Percentiles rank a stretch among this genome's conserved stretches.
phyloP scores from a whole-genome alignment of 2,113 vertebrate species.

The Bujurquina vittata region DNA sequence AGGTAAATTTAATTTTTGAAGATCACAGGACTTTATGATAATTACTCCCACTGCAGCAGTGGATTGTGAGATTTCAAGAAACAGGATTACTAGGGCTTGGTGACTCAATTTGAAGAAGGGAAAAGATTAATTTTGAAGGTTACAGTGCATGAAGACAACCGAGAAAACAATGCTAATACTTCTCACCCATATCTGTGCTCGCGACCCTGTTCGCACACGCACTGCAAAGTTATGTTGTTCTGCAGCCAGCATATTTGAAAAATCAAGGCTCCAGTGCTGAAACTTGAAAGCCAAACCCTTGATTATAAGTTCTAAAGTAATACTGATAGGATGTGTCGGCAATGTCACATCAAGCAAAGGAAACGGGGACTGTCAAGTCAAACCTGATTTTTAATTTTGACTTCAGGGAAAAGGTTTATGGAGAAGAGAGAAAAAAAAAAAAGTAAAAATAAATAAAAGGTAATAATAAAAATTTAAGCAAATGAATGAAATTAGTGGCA shows the following conservation, averaged over 20 bases:
- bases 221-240: neutral
- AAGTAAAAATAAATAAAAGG: no score
- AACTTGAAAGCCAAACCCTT: neutral
- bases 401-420: no score
- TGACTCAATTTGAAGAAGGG: conserved; percentile 44
- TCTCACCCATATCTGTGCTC: conserved; percentile 30
- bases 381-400: no score
- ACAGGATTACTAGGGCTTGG: conserved; percentile 68
- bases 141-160: conserved; percentile 16
- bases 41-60: conserved; percentile 60
- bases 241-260: neutral
- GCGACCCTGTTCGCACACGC: conserved; percentile 19
- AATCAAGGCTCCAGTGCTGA: neutral
- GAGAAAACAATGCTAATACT: conserved; percentile 29
- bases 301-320: no score
- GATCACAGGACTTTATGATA: conserved; percentile 71
- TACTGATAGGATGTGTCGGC: no score
- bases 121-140: conserved; percentile 42
- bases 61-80: conserved; percentile 52
- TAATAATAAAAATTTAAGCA: no score
- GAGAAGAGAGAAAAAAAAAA: no score
- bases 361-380: no score
- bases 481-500: no score
- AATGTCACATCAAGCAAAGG: no score
- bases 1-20: conserved; percentile 74